Base-by-base conservation (phyloP, 2,113 vertebrate genomes). In the Beaufortia kweichowensis region DNA sequence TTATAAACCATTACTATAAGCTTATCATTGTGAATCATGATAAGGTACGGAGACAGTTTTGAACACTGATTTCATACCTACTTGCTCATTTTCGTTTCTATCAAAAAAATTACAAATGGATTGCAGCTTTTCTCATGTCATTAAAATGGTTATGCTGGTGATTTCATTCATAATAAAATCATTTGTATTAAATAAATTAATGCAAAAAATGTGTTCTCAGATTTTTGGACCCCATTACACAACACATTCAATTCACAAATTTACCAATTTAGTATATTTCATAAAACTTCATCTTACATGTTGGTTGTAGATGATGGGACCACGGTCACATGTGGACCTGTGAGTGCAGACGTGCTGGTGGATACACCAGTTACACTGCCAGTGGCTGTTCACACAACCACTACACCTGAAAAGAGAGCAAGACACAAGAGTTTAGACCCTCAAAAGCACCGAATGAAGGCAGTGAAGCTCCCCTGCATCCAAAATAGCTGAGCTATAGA, bases 361-460 rank as follows among this genome's bases (percentile, higher is more conserved):
- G 79, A 98, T 89, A 11, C 97, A 99, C 97, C 97, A 99, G 85
- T 95, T 95, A 84, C 97, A 99, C 2, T 95, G 92, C 97, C 97
- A 99, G 23, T 84, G 92, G 82, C 96, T 98, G 90, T 92, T 95
- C 63, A 97, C 95, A 23, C 97, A 99, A 50, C 94, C 94, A 76
- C 91, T 94, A 85, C 97, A 99, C 84, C 97, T 99, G 69, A n/a
- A 83, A 41, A 24, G 63, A 64, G 28, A 56, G 35, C 48, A 56
- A 15, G 17, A 68, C 0, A 12, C 1, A 73, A 15, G 15, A 67
- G 26, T 33, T 31, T 53, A 53, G 48, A 21, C 19, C 19, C 19
- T 50, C 48, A 50, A 50, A 14, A 46, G 12, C 24, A 26, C 19
- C 21, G 12, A 24, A 26, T 21, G 43, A 68, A 68, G 43, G 50